Evolutionary conservation across 2,888 invertebrate genomes (phyloP), one percentile per base, ranked within the genome.

Genomic region (Perizoma affinitatum): DNA sequence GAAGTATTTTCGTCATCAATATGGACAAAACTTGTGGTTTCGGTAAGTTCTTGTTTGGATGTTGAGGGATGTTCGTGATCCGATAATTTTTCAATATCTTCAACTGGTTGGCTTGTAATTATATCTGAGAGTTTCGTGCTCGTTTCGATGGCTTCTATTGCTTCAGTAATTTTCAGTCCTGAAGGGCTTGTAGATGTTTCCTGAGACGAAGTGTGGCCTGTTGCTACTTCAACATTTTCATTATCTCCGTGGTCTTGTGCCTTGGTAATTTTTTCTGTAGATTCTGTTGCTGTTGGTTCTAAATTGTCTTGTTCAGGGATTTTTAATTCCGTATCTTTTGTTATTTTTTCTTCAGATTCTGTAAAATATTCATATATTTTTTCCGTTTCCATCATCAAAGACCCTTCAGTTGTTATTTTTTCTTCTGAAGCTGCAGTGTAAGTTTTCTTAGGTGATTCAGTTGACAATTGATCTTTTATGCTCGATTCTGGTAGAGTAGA

Each of bases 11-110:
- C 58, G 33, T 42, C 60, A n/a, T 52, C 40, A 6, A 49, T 51
- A 52, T 57, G 49, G 7, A 22, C 6, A 33, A 22, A 54, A 11
- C 47, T 64, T 33, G 59, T 57, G 8, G 44, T 56, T 58, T 67
- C 67, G 43, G 55, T 9, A 4, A 54, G 41, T 38, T 69, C 68
- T 34, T 61, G 49, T 42, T 50, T 54, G 44, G 67, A 48, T 49
- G 54, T 50, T 10, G 58, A 55, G 40, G 59, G 44, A 7, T 59
- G 40, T 54, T 63, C 58, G 5, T 33, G 48, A 10, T 10, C 51
- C 9, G 62, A 22, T 53, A 54, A 33, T 40, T 40, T 46, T 51
- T 58, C 65, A 47, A 46, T 46, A 10, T 58, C 49, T 43, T 42
- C 22, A 10, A 11, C 49, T 45, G 57, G 48, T 42, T 50, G 44